These are phyloP conservation scores for Rapana venosa DNA, from an alignment of 2,888 invertebrate species.

Conservation along the genomic window DNA sequence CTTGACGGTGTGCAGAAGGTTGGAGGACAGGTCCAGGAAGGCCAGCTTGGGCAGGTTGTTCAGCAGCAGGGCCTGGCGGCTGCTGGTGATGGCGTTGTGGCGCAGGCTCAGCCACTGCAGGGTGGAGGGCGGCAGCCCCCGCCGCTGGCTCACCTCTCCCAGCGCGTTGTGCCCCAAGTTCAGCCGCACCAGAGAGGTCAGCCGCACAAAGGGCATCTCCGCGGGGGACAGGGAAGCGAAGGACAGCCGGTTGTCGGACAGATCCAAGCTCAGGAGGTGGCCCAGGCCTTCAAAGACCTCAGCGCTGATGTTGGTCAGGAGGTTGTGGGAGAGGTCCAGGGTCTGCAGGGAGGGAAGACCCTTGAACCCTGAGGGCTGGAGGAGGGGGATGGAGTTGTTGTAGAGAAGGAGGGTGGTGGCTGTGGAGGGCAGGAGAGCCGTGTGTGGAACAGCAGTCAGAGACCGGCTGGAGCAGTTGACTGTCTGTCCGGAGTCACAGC, in stretches of 20 bases:
- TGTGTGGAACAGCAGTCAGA: conserved; percentile 7
- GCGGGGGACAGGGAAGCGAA: background rate
- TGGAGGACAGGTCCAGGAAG: conserved; percentile 38
- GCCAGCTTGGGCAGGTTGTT: conserved; percentile 18
- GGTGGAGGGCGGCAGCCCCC: background rate
- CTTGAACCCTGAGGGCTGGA: conserved; percentile 23
- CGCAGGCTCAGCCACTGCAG: background rate
- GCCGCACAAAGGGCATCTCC: conserved; percentile 19
- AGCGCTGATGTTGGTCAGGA: background rate
- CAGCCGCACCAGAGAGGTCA: conserved; percentile 3
- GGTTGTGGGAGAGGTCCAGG: conserved; percentile 38
- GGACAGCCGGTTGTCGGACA: conserved; percentile 17
- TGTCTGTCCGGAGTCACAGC: background rate
- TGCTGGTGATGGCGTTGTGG: conserved; percentile 10
- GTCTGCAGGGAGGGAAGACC: background rate
- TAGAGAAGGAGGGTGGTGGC: conserved; percentile 26
- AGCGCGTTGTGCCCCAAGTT: conserved; percentile 39
- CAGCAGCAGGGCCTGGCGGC: background rate
- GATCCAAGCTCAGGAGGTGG: conserved; percentile 7
- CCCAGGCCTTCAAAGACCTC: conserved; percentile 25
- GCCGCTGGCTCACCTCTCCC: background rate
- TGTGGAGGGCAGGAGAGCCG: background rate
- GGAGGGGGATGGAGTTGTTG: conserved; percentile 25
- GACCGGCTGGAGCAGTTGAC: conserved; percentile 29
- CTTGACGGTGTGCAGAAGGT: conserved; percentile 11